These are phyloP conservation scores for Magallana angulata DNA, from an alignment of 1,140 invertebrate genomes.

Conservation along the genomic window DNA sequence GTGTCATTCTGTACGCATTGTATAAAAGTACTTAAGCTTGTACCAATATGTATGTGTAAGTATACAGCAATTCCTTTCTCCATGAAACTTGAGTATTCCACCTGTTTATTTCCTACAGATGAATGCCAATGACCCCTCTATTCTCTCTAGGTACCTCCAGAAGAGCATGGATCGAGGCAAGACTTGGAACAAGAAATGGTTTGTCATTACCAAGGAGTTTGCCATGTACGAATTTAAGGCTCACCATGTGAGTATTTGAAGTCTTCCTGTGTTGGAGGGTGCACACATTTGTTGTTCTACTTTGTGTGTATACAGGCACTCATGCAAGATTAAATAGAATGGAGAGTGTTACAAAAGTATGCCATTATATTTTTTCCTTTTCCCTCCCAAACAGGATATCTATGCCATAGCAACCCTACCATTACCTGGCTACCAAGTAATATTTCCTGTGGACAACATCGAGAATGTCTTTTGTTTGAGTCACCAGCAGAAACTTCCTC, in stretches of 20 bases:
- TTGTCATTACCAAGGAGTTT: slow-evolving; percentile 84
- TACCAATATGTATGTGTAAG: too few species aligned
- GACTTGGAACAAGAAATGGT: slow-evolving; percentile 83
- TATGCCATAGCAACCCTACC: slow-evolving; percentile 84
- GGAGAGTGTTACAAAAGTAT: background rate
- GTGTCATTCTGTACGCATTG: too few species aligned
- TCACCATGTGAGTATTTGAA: slow-evolving; percentile 79
- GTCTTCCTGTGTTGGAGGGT: too few species aligned
- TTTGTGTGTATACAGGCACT: too few species aligned
- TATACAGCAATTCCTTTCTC: too few species aligned
- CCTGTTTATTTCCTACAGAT: slow-evolving; percentile 77
- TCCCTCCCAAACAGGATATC: slow-evolving; percentile 73
- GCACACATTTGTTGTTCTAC: too few species aligned
- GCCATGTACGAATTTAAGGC: slow-evolving; percentile 85
- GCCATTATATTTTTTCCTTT: background rate
- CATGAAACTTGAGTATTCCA: too few species aligned
- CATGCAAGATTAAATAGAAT: too few species aligned
- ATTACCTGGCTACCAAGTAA: slow-evolving; percentile 83
- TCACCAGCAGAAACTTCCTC: slow-evolving; percentile 80
- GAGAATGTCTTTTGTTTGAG: slow-evolving; percentile 82
- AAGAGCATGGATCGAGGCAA: slow-evolving; percentile 82
- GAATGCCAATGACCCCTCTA: slow-evolving; percentile 81
- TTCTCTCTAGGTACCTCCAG: slow-evolving; percentile 83
- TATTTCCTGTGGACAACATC: slow-evolving; percentile 60
- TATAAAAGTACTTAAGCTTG: too few species aligned